phyloP scores from a whole-genome alignment of 2,888 invertebrate genomes.

The Bhutanitis thaidina region DNA sequence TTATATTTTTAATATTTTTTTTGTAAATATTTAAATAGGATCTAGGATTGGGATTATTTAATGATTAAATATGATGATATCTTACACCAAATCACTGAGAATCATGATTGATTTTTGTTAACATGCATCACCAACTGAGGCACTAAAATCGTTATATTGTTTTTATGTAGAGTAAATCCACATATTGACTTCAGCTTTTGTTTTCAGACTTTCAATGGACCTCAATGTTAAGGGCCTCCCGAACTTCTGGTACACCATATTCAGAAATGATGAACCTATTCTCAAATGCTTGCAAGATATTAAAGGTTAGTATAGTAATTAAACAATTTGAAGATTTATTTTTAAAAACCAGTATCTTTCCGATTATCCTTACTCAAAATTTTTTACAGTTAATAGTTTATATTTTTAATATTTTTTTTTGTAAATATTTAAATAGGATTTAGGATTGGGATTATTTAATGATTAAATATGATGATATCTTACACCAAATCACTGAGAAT shows the following conservation, averaged over 20 bases:
- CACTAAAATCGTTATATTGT: not conserved
- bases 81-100: slow-evolving; percentile 62
- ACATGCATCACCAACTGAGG: slow-evolving; percentile 79
- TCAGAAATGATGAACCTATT: slow-evolving; percentile 93
- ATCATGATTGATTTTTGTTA: slow-evolving; percentile 60
- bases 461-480: slow-evolving; percentile 51
- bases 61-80: slow-evolving; percentile 49
- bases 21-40: no score
- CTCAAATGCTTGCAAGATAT: slow-evolving; percentile 91
- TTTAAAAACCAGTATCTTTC: no score
- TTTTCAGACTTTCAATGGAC: slow-evolving; percentile 71
- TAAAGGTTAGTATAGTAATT: slow-evolving; percentile 83
- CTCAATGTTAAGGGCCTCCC: slow-evolving; percentile 92
- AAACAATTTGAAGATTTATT: no score
- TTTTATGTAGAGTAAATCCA: not conserved
- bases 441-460: no score
- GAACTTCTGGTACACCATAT: slow-evolving; percentile 97
- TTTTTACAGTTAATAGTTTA: no score
- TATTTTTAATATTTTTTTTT: no score
- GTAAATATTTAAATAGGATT: no score
- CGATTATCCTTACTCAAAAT: no score
- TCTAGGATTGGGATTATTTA: no score
- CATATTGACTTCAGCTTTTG: not conserved
- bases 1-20: no score
- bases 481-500: slow-evolving; percentile 63